Evolutionary conservation across 2,888 invertebrate species (phyloP).

Genomic region (Tineola bisselliella): DNA sequence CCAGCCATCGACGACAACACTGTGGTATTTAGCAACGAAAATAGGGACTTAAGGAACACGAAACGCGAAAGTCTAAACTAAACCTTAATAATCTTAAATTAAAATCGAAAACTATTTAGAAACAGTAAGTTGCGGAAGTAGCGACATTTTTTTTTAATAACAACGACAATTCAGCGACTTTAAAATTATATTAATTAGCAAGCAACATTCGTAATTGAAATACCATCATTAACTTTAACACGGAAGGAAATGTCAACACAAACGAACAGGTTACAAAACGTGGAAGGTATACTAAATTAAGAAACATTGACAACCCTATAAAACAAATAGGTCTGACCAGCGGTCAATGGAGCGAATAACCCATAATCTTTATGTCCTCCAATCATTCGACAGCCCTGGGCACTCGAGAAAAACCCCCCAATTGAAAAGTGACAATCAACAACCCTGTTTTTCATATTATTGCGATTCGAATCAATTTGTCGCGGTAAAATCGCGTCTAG

Average conservation of each 20-base stretch:
- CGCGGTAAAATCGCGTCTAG: neutral
- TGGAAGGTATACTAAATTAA: neutral
- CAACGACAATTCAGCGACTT: too few relatives aligned
- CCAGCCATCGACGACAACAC: too few relatives aligned
- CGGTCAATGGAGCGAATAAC: conserved; percentile 33
- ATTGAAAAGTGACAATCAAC: conserved; percentile 17
- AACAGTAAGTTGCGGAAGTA: too few relatives aligned
- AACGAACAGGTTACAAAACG: neutral
- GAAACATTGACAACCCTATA: neutral
- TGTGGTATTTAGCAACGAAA: too few relatives aligned
- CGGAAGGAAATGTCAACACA: neutral
- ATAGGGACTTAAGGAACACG: too few relatives aligned
- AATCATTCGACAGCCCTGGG: conserved; percentile 34
- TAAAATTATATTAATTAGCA: too few relatives aligned
- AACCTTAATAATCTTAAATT: too few relatives aligned
- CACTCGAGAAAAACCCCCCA: conserved; percentile 32
- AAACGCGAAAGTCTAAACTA: too few relatives aligned
- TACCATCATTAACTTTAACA: neutral
- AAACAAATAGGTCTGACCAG: conserved; percentile 18
- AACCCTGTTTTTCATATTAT: conserved; percentile 5
- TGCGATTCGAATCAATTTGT: conserved; percentile 8
- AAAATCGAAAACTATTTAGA: too few relatives aligned
- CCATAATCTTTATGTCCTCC: conserved; percentile 30
- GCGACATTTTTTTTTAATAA: too few relatives aligned
- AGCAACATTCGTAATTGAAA: too few relatives aligned